Conservation (phyloP, 2,113 vertebrate genomes). For the Anhinga anhinga region DNA sequence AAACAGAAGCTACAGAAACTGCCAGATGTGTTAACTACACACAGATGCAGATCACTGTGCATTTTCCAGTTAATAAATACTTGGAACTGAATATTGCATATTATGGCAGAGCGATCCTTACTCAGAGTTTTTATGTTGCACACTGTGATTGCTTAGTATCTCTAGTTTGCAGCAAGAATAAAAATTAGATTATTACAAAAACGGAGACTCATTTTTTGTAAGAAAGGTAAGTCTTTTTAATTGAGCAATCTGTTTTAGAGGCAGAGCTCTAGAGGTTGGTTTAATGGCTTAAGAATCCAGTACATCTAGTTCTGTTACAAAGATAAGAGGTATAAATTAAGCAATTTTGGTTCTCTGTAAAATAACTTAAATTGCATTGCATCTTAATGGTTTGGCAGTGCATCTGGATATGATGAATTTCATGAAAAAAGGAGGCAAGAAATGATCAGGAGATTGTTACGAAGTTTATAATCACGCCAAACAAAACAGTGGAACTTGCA, state of each 20-base stretch:
- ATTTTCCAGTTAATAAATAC: background rate
- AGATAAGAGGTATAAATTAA: background rate
- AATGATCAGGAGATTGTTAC: background rate
- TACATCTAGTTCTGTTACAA: background rate
- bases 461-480: background rate
- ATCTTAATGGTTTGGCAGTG: background rate
- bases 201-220: background rate
- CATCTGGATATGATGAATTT: background rate
- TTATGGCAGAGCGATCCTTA: background rate
- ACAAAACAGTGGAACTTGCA: background rate
- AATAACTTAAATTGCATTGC: background rate
- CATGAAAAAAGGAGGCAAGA: background rate
- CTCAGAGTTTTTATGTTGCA: background rate
- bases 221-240: slow-evolving; percentile 15
- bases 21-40: background rate
- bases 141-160: background rate
- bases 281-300: background rate
- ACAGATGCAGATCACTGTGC: background rate
- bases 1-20: background rate
- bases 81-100: background rate
- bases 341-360: background rate
- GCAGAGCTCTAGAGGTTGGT: background rate
- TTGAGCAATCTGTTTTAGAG: background rate
- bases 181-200: background rate
- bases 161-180: background rate